Conservation (phyloP, 2,797 vertebrate genomes). For the Gambusia yucatana region DNA sequence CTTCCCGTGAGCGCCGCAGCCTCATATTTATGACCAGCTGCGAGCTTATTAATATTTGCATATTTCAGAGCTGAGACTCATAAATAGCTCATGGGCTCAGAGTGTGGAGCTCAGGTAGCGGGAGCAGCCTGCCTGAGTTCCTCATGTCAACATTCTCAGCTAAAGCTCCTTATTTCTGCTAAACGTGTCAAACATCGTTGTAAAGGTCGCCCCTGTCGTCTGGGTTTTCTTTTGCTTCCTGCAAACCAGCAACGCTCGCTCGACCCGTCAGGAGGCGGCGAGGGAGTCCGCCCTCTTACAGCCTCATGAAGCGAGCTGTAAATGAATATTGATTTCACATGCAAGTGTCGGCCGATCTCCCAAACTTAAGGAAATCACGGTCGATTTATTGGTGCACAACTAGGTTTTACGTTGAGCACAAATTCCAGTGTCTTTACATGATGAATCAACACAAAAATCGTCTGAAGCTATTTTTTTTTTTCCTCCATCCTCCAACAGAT, state of each 20-base stretch:
- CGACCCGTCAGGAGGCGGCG: not conserved
- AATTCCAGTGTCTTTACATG: not conserved
- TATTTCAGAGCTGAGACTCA: constrained; percentile 44
- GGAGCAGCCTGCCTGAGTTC: constrained; percentile 10
- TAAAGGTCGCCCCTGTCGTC: constrained; percentile 7
- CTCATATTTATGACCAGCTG: constrained; percentile 63
- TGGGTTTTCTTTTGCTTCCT: not conserved
- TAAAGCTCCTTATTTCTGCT: not conserved
- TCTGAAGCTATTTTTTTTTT: not conserved
- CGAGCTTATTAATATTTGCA: constrained; percentile 40
- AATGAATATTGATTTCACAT: too few species aligned
- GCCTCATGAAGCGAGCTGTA: too few species aligned
- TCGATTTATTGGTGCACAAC: too few species aligned
- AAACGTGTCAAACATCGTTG: not conserved
- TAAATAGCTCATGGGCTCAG: constrained; percentile 56
- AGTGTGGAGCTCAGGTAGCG: constrained; percentile 28
- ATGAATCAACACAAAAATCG: not conserved
- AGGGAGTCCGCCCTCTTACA: not conserved
- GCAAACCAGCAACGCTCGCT: not conserved
- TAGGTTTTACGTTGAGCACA: not conserved
- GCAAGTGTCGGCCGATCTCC: too few species aligned
- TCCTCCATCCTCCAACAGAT: not conserved
- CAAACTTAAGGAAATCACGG: too few species aligned
- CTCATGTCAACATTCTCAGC: constrained; percentile 23
- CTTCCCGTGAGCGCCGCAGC: constrained; percentile 23